phyloP scores from a whole-genome alignment of 2,888 invertebrate genomes.

The Nemotelus pantherinus region DNA sequence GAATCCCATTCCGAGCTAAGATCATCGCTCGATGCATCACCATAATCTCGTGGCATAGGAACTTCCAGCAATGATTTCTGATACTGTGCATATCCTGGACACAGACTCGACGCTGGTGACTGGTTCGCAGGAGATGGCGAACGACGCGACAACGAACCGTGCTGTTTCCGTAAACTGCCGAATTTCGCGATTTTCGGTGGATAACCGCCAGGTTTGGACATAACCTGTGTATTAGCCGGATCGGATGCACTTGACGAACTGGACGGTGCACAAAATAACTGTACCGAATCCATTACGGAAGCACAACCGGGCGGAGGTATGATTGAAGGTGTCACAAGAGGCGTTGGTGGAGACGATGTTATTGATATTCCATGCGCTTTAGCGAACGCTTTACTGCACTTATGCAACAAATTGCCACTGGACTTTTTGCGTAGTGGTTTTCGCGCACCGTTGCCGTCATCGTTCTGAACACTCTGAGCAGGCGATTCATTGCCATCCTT shows the following conservation, averaged over 20 bases:
- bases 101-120: constrained; percentile 63
- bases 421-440: constrained; percentile 61
- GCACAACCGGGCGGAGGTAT: constrained; percentile 51
- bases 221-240: constrained; percentile 59
- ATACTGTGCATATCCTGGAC: constrained; percentile 82
- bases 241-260: constrained; percentile 56
- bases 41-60: constrained; percentile 81
- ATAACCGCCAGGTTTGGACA: not conserved
- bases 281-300: constrained; percentile 65
- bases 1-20: constrained; percentile 93
- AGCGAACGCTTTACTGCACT: constrained; percentile 63
- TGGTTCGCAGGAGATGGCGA: constrained; percentile 67
- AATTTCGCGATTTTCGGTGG: constrained; percentile 33
- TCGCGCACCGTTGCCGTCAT: constrained; percentile 53
- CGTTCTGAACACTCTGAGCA: constrained; percentile 50
- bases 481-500: constrained; percentile 39
- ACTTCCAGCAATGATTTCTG: constrained; percentile 80
- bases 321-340: constrained; percentile 60
- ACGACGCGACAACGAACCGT: constrained; percentile 60
- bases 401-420: constrained; percentile 60
- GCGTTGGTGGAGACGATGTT: constrained; percentile 55
- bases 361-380: constrained; percentile 61
- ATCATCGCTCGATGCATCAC: constrained; percentile 91
- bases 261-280: constrained; percentile 64
- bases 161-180: constrained; percentile 20